Conservation (phyloP, 35 echinoderm and acorn worm genomes). For the Ptychodera flava region DNA sequence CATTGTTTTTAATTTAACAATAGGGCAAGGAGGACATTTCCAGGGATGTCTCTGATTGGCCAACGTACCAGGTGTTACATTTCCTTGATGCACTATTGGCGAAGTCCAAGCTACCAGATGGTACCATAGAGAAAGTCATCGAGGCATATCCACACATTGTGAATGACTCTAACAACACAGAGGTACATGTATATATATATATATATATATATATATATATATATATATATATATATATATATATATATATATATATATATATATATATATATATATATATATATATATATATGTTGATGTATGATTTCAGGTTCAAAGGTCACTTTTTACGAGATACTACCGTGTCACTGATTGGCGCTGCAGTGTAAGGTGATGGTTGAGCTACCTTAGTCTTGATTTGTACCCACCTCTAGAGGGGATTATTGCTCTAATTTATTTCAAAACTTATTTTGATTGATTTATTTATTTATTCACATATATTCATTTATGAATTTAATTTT, state of each 20-base stretch:
- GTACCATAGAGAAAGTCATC: slow-evolving; percentile 3
- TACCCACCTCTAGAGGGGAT: neutral
- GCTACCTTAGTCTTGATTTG: neutral
- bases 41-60: slow-evolving; percentile 11
- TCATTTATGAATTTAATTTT: too few species aligned
- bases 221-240: too few species aligned
- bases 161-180: slow-evolving; percentile 22
- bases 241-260: too few species aligned
- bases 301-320: too few species aligned
- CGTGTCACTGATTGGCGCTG: too few species aligned
- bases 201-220: neutral
- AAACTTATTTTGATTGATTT: neutral
- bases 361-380: too few species aligned
- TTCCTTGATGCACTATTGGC: slow-evolving; percentile 29
- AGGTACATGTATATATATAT: slow-evolving; percentile 1
- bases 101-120: neutral
- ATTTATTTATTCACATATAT: too few species aligned
- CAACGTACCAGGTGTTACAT: slow-evolving; percentile 35
- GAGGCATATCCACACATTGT: slow-evolving; percentile 19
- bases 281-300: too few species aligned
- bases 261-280: too few species aligned
- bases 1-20: neutral
- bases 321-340: too few species aligned
- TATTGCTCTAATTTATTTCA: neutral
- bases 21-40: slow-evolving; percentile 2